These are phyloP conservation scores for Perdita meconis DNA, from an alignment of 2,888 invertebrate genomes.

Conservation along the genomic window DNA sequence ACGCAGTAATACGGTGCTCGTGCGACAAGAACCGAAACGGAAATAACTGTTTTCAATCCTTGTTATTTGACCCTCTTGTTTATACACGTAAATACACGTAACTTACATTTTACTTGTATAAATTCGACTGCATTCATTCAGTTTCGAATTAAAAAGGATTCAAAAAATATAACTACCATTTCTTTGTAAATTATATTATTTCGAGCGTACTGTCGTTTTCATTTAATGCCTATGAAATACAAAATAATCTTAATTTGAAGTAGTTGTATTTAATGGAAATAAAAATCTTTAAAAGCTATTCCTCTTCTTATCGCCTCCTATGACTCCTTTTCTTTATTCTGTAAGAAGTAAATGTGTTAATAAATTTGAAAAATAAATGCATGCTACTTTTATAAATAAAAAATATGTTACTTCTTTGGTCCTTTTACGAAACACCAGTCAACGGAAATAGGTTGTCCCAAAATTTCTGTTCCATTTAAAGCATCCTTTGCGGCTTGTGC, in stretches of 20 bases:
- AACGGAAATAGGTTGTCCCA: conserved; percentile 96
- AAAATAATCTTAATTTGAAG: conserved; percentile 39
- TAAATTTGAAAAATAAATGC: conserved; percentile 25
- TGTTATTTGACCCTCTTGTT: too few relatives aligned
- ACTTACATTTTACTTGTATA: too few relatives aligned
- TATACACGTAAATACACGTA: too few relatives aligned
- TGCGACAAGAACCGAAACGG: too few relatives aligned
- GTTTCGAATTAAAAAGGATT: too few relatives aligned
- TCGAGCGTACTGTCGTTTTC: conserved; percentile 17
- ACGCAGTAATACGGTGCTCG: too few relatives aligned
- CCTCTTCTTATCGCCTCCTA: conserved; percentile 78
- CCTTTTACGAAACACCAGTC: conserved; percentile 99
- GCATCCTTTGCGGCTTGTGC: conserved; percentile 97
- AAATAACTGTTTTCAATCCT: too few relatives aligned
- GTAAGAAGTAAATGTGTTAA: conserved; percentile 30
- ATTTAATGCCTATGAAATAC: conserved; percentile 36
- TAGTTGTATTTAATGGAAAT: conserved; percentile 40
- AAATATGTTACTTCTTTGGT: conserved; percentile 87
- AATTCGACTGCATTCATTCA: too few relatives aligned
- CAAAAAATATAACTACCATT: too few relatives aligned
- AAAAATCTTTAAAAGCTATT: conserved; percentile 33
- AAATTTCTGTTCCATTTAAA: conserved; percentile 94
- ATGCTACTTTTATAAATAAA: neutral
- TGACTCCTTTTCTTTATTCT: conserved; percentile 81
- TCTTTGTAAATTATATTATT: conserved; percentile 25